phyloP scores from a whole-genome alignment of 2,113 vertebrate genomes.

The Saguinus midas region DNA sequence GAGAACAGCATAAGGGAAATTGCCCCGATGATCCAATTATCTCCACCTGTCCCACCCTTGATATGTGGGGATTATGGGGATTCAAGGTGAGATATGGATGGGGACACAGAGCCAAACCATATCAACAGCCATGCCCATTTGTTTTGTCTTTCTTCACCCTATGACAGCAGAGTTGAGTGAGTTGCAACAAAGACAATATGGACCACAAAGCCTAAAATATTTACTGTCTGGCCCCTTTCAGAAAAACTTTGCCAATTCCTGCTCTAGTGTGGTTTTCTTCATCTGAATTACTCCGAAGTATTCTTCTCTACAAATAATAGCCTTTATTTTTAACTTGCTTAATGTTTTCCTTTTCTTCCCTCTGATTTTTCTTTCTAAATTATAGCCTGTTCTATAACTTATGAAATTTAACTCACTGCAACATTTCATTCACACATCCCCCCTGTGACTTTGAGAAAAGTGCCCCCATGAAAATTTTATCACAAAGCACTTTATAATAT shows the following conservation, averaged over 20 bases:
- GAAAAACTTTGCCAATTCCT: not conserved
- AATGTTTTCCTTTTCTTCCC: conserved; percentile 28
- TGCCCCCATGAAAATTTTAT: not conserved
- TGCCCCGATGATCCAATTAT: no score
- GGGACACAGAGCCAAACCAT: no score
- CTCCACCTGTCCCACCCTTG: no score
- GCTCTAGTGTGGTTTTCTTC: not conserved
- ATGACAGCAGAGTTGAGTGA: not conserved
- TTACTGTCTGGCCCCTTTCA: not conserved
- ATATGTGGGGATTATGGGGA: no score
- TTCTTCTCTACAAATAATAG: not conserved
- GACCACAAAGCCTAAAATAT: not conserved
- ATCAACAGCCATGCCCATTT: not conserved
- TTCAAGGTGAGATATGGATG: no score
- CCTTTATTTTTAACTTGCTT: not conserved
- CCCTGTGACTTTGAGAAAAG: not conserved
- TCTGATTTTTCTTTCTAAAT: conserved; percentile 43
- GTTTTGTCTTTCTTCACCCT: not conserved
- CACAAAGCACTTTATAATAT: not conserved
- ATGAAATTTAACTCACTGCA: conserved; percentile 13
- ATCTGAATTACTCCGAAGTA: not conserved
- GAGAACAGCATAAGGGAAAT: no score
- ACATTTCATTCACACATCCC: conserved; percentile 3
- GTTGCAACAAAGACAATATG: not conserved
- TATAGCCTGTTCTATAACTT: conserved; percentile 20